These are phyloP conservation scores for Coreoperca whiteheadi DNA, from an alignment of 2,113 vertebrate genomes.

Conservation along the genomic window DNA sequence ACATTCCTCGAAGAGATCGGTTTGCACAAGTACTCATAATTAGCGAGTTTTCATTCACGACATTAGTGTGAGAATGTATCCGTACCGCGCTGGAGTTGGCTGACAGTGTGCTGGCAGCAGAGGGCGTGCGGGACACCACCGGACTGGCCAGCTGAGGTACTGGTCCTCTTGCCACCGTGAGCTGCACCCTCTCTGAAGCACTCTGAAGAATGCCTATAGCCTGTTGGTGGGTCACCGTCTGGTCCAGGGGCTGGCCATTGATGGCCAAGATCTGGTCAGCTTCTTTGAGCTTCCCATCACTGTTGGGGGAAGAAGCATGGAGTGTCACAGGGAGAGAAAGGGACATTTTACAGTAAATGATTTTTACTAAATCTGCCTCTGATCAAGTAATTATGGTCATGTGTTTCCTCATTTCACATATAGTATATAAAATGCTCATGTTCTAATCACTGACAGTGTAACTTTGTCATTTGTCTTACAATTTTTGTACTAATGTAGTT, in stretches of 20 bases:
- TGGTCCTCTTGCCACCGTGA: conserved; percentile 91
- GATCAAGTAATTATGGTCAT: not conserved
- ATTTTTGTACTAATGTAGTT: not conserved
- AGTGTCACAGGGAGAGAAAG: no score
- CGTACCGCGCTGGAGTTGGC: conserved; percentile 92
- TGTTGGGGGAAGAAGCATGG: conserved; percentile 53
- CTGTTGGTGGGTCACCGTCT: conserved; percentile 95
- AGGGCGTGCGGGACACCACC: conserved; percentile 92
- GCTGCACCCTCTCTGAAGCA: conserved; percentile 90
- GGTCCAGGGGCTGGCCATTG: conserved; percentile 91
- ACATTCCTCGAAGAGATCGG: not conserved
- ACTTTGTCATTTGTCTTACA: not conserved
- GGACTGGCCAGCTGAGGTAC: conserved; percentile 90
- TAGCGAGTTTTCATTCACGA: not conserved
- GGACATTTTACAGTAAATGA: not conserved
- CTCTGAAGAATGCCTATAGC: conserved; percentile 93
- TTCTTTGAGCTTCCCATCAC: conserved; percentile 93
- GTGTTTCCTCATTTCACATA: not conserved
- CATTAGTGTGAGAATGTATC: not conserved
- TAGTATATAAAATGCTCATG: not conserved
- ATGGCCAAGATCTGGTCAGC: conserved; percentile 96
- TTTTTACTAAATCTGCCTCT: not conserved
- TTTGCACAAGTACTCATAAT: not conserved
- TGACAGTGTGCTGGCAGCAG: conserved; percentile 93
- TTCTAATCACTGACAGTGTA: not conserved